Percentiles rank a stretch among this genome's conserved stretches.
Conservation (phyloP, 92 coral and sea anemone genomes). For the Zoanthus gigantus region DNA sequence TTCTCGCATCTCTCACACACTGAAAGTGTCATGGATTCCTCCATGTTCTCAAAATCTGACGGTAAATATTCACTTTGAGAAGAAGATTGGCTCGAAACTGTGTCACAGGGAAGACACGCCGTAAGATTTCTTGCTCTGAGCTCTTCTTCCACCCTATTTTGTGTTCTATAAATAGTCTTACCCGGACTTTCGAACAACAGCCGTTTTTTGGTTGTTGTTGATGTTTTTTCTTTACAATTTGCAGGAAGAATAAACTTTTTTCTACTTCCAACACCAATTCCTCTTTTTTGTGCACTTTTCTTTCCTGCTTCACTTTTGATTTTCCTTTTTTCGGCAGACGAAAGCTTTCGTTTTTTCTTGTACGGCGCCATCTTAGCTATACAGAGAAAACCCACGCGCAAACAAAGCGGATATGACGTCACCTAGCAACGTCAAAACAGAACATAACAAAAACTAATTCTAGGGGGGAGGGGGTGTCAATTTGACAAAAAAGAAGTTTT, state of each 20-base stretch:
- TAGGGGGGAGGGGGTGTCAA: constrained; percentile 24
- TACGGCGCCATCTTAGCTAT: constrained; percentile 36
- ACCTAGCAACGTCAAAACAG: constrained; percentile 14
- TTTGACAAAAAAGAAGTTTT: not conserved
- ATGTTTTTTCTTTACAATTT: constrained; percentile 50
- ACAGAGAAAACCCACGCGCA: not conserved
- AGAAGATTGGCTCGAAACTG: constrained; percentile 15
- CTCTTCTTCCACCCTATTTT: constrained; percentile 31
- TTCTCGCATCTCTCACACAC: not conserved
- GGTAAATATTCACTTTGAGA: not conserved
- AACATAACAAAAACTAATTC: constrained; percentile 22
- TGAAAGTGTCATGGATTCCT: not conserved
- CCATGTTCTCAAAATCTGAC: not conserved
- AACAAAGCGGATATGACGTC: constrained; percentile 21
- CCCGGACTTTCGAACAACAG: constrained; percentile 39
- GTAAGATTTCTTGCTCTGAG: constrained; percentile 20
- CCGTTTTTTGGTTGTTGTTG: constrained; percentile 16
- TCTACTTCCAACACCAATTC: constrained; percentile 36
- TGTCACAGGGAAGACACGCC: not conserved
- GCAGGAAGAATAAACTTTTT: constrained; percentile 58
- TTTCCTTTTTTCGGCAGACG: constrained; percentile 36
- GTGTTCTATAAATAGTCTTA: constrained; percentile 56
- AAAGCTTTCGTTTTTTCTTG: constrained; percentile 21
- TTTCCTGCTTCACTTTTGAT: constrained; percentile 25
- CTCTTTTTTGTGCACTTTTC: constrained; percentile 47